Percentiles rank a stretch among this genome's conserved stretches.
Conservation (phyloP, 2,113 vertebrate genomes). For the Gadus macrocephalus region DNA sequence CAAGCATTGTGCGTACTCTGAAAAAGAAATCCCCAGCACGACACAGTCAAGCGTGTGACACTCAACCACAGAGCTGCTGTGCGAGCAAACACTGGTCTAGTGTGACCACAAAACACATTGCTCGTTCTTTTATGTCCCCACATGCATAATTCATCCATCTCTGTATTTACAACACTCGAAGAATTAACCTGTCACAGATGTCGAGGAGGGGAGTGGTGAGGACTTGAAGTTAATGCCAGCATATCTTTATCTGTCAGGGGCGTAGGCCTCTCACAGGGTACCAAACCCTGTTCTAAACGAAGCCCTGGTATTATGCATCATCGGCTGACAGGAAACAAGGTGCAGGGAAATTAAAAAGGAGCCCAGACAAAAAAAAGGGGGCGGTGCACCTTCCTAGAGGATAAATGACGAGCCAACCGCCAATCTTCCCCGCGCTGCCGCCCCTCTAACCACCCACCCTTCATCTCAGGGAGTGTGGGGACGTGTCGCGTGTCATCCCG, state of each 20-base stretch:
- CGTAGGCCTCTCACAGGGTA: conserved; percentile 33
- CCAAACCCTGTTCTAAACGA: conserved; percentile 40
- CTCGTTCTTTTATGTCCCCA: conserved; percentile 45
- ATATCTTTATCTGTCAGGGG: conserved; percentile 56
- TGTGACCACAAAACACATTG: conserved; percentile 38
- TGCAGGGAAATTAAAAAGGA: conserved; percentile 61
- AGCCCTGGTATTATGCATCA: conserved; percentile 58
- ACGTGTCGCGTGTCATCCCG: conserved; percentile 67
- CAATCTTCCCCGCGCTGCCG: neutral
- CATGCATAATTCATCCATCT: conserved; percentile 64
- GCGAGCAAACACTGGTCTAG: conserved; percentile 28
- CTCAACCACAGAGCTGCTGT: conserved; percentile 40
- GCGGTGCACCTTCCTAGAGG: conserved; percentile 35
- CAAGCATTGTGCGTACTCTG: neutral
- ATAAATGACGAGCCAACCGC: conserved; percentile 50
- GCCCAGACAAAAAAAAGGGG: neutral
- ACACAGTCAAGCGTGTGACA: neutral
- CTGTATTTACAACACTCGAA: conserved; percentile 62
- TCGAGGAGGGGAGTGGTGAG: conserved; percentile 12
- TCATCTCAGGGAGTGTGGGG: conserved; percentile 48
- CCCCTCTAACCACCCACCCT: conserved; percentile 1
- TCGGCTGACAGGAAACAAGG: conserved; percentile 63
- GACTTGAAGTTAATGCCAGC: conserved; percentile 25
- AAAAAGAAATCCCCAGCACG: conserved; percentile 5
- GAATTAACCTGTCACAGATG: conserved; percentile 60